Conservation (phyloP, 2,797 vertebrate species). For the Periparus ater region DNA sequence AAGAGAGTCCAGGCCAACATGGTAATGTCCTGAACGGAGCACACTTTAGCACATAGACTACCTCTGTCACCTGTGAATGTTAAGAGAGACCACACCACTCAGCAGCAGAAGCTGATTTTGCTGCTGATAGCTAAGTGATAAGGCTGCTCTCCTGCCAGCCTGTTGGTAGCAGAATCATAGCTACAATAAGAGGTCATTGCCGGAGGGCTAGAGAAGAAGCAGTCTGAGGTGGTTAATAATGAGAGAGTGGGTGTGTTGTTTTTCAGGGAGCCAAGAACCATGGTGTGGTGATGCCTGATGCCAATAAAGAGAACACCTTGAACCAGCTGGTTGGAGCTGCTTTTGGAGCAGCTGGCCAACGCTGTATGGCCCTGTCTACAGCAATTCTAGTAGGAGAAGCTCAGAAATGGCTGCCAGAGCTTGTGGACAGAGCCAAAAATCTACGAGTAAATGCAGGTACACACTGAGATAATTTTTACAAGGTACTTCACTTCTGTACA, state of each 20-base stretch:
- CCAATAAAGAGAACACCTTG: constrained; percentile 96
- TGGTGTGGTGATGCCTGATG: constrained; percentile 97
- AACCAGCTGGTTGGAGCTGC: constrained; percentile 97
- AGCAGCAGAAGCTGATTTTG: background rate
- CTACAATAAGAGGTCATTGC: background rate
- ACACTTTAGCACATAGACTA: background rate
- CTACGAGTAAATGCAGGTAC: constrained; percentile 93
- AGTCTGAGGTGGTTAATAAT: background rate
- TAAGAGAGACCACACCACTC: background rate
- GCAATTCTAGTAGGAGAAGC: constrained; percentile 92
- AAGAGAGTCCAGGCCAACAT: constrained; percentile 98
- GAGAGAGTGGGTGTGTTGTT: background rate
- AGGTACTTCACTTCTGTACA: background rate
- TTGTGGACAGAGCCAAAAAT: constrained; percentile 90
- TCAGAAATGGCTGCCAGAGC: constrained; percentile 89
- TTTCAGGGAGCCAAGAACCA: constrained; percentile 97
- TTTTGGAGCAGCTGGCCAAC: constrained; percentile 95
- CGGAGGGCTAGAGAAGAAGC: background rate
- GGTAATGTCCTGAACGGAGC: constrained; percentile 75
- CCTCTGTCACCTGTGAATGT: background rate
- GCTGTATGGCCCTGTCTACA: constrained; percentile 96
- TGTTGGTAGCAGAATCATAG: background rate
- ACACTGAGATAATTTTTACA: background rate
- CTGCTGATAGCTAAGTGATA: background rate
- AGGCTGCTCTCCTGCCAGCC: constrained; percentile 2